Percentiles rank a stretch among this genome's conserved stretches.
phyloP scores from a whole-genome alignment of 1,140 invertebrate species.

The Semibalanus balanoides region DNA sequence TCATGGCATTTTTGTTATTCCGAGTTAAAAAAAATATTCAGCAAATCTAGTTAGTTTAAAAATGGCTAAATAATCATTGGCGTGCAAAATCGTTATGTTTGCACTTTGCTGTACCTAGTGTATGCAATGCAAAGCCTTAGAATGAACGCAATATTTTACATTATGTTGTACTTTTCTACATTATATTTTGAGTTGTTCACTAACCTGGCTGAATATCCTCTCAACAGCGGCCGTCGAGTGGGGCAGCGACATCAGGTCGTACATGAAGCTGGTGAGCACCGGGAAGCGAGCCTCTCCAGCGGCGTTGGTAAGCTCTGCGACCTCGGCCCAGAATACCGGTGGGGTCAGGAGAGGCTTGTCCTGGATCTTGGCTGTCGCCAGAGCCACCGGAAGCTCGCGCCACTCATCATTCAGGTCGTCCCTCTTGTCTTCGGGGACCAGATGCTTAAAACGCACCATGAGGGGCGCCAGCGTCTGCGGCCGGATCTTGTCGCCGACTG shows the following conservation, averaged over 20 bases:
- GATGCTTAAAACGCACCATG: background rate
- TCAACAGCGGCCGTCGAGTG: background rate
- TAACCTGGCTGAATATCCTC: background rate
- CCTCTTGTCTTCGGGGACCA: background rate
- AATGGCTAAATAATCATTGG: too few species aligned
- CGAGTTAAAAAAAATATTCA: too few species aligned
- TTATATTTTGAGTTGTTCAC: too few species aligned
- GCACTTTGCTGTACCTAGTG: too few species aligned
- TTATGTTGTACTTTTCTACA: too few species aligned
- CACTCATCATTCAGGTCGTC: background rate
- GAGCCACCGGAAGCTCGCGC: background rate
- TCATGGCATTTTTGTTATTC: too few species aligned
- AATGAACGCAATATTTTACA: too few species aligned
- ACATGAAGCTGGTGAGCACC: background rate
- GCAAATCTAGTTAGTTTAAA: too few species aligned
- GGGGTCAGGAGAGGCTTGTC: background rate
- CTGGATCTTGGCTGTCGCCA: background rate
- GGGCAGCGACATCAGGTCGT: background rate
- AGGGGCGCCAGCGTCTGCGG: too few species aligned
- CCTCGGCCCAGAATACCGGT: background rate
- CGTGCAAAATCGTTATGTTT: too few species aligned
- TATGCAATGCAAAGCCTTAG: too few species aligned
- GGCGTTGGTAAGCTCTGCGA: background rate
- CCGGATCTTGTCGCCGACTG: too few species aligned
- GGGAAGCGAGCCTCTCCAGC: background rate